Evolutionary conservation across 2,888 invertebrate species (phyloP), one percentile per base, ranked within the genome.

Genomic region (Cephus rjabovi): DNA sequence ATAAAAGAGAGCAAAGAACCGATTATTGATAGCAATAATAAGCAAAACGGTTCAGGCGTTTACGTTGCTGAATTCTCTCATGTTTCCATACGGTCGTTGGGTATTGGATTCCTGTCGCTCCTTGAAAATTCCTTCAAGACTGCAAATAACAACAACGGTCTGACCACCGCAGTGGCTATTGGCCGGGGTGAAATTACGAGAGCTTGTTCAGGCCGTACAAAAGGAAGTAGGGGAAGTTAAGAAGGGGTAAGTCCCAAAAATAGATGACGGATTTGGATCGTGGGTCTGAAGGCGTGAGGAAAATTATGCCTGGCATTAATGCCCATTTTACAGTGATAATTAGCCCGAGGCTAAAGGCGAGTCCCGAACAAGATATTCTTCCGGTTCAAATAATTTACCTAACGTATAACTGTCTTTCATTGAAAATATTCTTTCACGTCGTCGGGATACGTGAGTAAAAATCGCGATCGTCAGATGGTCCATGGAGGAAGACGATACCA

Each of bases 311-410:
- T 77, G 79, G 78, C 77, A 81, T 80, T 82, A 80, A 84, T 82
- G 76, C 79, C 75, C 78, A 77, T 80, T 80, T 74, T 75, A 81
- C 77, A 79, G 74, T 78, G 79, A 76, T 83, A 83, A 85, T 84
- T 85, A 73, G 74, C 75, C 71, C n/a, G 71, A 15, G 71, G 30
- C 33, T 71, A 71, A 71, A 71, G 71, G 31, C 6, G 71, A 31
- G 33, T 33, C 71, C 31, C 12, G 71, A 71, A 71, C 12, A 71
- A 71, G 71, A 31, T 23, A 23, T 56, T 2, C 23, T 56, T 56
- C 56, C 56, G 56, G 56, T 56, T 56, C 15, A 9, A 6, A 23
- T 23, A 56, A 23, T 23, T 6, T 6, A 40, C 15, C 40, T 1
- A 15, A 4, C 2, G 40, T 6, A 56, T 23, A 9, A 23, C 23